These are phyloP conservation scores for Habropoda laboriosa DNA, from an alignment of 1,140 invertebrate genomes.

Conservation along the genomic window DNA sequence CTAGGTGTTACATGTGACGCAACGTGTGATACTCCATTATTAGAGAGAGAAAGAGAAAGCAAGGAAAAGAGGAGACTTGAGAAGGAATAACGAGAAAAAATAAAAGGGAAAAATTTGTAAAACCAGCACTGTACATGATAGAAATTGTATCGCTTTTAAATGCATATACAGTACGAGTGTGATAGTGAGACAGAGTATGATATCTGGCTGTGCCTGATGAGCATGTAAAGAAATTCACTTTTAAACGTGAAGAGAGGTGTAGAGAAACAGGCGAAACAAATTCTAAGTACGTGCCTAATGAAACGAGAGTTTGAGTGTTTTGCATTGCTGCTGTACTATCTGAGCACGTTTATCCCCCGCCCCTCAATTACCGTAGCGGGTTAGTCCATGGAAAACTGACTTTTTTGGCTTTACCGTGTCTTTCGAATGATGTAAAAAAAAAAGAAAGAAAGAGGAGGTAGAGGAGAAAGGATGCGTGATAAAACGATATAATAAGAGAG, in stretches of 20 bases:
- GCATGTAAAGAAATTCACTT: background rate
- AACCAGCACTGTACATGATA: slow-evolving; percentile 26
- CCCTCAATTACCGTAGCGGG: slow-evolving; percentile 10
- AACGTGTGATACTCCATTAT: slow-evolving; percentile 26
- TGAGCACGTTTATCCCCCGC: too few species aligned
- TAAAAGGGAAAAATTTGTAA: background rate
- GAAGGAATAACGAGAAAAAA: background rate
- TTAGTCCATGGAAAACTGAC: slow-evolving; percentile 61
- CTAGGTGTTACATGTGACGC: background rate
- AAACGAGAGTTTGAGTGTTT: slow-evolving; percentile 24
- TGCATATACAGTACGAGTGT: slow-evolving; percentile 23
- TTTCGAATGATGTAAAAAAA: slow-evolving; percentile 48
- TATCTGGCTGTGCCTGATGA: slow-evolving; percentile 37
- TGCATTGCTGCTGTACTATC: slow-evolving; percentile 46
- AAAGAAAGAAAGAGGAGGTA: slow-evolving; percentile 6
- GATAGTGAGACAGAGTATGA: slow-evolving; percentile 16
- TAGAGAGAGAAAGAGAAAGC: too few species aligned
- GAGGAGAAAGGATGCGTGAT: background rate
- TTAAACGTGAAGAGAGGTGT: background rate
- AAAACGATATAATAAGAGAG: background rate
- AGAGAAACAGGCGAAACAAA: slow-evolving; percentile 48
- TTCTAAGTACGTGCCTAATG: slow-evolving; percentile 63
- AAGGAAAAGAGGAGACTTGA: background rate
- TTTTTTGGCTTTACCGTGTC: slow-evolving; percentile 58
- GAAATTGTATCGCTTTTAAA: slow-evolving; percentile 50